Conservation (phyloP, 2,888 invertebrate genomes). For the Carpatolechia fugitivella region DNA sequence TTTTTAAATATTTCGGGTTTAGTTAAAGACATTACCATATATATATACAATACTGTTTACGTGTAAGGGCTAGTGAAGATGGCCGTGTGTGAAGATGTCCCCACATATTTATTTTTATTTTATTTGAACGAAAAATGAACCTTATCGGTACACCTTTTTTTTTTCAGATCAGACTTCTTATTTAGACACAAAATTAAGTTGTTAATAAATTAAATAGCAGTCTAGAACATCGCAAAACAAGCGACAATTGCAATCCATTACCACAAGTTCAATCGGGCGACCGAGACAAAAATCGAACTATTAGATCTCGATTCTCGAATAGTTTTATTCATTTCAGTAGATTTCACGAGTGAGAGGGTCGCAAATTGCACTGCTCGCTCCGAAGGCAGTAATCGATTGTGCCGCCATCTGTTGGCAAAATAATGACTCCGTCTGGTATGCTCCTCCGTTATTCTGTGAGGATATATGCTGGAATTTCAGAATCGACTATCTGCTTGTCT, state of each 20-base stretch:
- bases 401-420: conserved; percentile 76
- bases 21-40: too few relatives aligned
- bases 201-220: too few relatives aligned
- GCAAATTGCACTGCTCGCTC: conserved; percentile 70
- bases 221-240: too few relatives aligned
- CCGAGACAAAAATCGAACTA: conserved; percentile 44
- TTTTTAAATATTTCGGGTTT: too few relatives aligned
- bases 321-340: conserved; percentile 77
- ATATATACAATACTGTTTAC: too few relatives aligned
- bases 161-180: too few relatives aligned
- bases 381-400: conserved; percentile 66
- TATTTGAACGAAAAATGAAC: too few relatives aligned
- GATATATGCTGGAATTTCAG: conserved; percentile 36
- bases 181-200: too few relatives aligned
- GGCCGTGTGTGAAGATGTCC: too few relatives aligned
- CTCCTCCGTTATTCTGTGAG: conserved; percentile 49
- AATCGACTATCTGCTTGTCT: conserved; percentile 8
- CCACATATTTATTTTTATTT: too few relatives aligned
- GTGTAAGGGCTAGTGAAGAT: too few relatives aligned
- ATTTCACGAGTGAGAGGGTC: conserved; percentile 69
- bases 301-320: conserved; percentile 59
- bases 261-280: conserved; percentile 22
- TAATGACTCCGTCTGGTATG: conserved; percentile 74
- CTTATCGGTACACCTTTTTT: too few relatives aligned
- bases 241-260: neutral